A percentile compares a stretch with the other conserved stretches of the same genome.
Evolutionary conservation across 2,888 invertebrate genomes (phyloP).

Genomic region (Melanchra persicariae): DNA sequence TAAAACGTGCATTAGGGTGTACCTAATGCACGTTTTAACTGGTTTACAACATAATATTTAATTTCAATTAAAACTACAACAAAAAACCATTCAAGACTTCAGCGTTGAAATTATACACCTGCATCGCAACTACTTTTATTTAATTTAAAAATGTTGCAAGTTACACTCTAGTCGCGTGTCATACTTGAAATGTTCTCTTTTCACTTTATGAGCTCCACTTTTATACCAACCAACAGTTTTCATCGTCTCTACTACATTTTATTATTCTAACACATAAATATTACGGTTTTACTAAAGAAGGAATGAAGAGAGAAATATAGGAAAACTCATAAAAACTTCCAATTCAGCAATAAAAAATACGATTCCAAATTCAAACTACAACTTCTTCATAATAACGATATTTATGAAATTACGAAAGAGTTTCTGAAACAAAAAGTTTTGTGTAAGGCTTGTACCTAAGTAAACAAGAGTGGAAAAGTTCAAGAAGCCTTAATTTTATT

Average conservation of each 20-base stretch:
- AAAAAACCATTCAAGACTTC: constrained; percentile 37
- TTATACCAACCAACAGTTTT: constrained; percentile 66
- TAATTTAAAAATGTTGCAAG: constrained; percentile 54
- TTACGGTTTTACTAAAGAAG: constrained; percentile 55
- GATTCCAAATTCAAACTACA: constrained; percentile 47
- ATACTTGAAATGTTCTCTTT: constrained; percentile 59
- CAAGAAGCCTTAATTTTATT: constrained; percentile 39
- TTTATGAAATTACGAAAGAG: constrained; percentile 45
- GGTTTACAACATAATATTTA: neutral
- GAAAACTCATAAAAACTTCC: constrained; percentile 57
- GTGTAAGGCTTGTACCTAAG: constrained; percentile 29
- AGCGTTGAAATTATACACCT: constrained; percentile 35
- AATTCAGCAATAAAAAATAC: constrained; percentile 48
- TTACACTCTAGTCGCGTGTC: constrained; percentile 60
- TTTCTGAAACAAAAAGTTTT: constrained; percentile 32
- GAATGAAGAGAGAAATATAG: constrained; percentile 55
- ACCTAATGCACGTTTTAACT: too few relatives aligned
- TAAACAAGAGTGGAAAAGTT: constrained; percentile 36
- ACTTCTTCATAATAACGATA: constrained; percentile 41
- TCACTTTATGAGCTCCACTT: constrained; percentile 64
- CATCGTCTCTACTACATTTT: constrained; percentile 63
- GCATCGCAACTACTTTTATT: constrained; percentile 42
- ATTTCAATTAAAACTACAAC: constrained; percentile 2
- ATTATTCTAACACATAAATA: constrained; percentile 69
- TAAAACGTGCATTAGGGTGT: neutral